Conservation (phyloP, 2,797 vertebrate genomes). For the Lithobates pipiens region DNA sequence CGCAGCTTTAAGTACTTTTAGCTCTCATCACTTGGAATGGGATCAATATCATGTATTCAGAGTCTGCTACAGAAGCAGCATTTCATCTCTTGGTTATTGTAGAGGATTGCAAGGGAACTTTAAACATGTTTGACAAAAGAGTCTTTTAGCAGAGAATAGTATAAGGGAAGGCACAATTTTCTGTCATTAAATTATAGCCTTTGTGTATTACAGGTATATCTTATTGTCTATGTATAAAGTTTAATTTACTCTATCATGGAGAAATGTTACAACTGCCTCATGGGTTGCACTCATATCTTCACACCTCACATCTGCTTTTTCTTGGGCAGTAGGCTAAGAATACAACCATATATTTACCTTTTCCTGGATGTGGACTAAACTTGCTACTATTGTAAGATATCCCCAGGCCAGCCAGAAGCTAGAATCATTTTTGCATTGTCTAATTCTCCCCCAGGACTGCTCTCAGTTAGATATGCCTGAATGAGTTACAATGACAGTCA, state of each 20-base stretch:
- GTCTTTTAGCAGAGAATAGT: slow-evolving; percentile 16
- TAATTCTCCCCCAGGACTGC: too few relatives aligned
- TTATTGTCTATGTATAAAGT: too few relatives aligned
- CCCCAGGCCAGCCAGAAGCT: too few relatives aligned
- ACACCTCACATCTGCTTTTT: not conserved
- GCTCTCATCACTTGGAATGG: slow-evolving; percentile 11
- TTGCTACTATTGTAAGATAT: too few relatives aligned
- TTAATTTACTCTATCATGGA: too few relatives aligned
- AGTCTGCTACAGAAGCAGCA: slow-evolving; percentile 7
- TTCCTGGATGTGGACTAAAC: not conserved
- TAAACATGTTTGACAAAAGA: slow-evolving; percentile 23
- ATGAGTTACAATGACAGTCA: too few relatives aligned
- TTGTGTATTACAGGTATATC: too few relatives aligned
- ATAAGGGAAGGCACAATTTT: not conserved
- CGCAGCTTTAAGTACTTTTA: slow-evolving; percentile 42
- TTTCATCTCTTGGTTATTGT: slow-evolving; percentile 24
- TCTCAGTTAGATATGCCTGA: too few relatives aligned
- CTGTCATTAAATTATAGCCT: not conserved
- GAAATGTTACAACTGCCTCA: not conserved
- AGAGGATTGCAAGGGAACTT: slow-evolving; percentile 4
- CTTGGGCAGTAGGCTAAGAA: not conserved
- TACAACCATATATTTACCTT: not conserved
- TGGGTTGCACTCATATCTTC: not conserved
- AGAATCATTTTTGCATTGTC: too few relatives aligned
- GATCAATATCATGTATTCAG: slow-evolving; percentile 36